Percentiles rank a stretch among this genome's conserved stretches.
phyloP scores from a whole-genome alignment of 2,888 invertebrate species.

The Leptogaster cylindrica region DNA sequence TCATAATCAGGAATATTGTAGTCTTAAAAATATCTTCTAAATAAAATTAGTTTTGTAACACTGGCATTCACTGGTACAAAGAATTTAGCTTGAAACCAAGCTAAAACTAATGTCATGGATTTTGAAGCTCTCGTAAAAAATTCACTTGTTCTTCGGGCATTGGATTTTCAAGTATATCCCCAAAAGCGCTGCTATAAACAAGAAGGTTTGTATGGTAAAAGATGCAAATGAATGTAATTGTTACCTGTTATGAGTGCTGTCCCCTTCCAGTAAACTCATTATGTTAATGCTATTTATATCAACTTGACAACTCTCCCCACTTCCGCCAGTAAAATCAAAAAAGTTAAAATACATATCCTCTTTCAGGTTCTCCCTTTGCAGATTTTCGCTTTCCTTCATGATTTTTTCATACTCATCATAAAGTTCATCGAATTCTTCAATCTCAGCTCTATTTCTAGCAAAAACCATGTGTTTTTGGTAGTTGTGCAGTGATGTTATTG shows the following conservation, averaged over 20 bases:
- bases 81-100: too few species aligned
- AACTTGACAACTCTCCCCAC: slow-evolving; percentile 3
- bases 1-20: too few species aligned
- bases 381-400: slow-evolving; percentile 60
- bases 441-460: slow-evolving; percentile 56
- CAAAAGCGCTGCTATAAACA: slow-evolving; percentile 1
- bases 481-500: slow-evolving; percentile 58
- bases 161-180: slow-evolving; percentile 40
- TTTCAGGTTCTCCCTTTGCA: slow-evolving; percentile 57
- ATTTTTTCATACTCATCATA: slow-evolving; percentile 59
- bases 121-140: slow-evolving; percentile 7
- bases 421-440: slow-evolving; percentile 57
- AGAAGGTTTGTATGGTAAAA: neutral
- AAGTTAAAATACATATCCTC: slow-evolving; percentile 59
- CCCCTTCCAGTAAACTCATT: slow-evolving; percentile 27
- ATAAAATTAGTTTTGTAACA: too few species aligned
- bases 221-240: neutral
- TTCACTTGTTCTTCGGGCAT: slow-evolving; percentile 29
- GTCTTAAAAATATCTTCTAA: too few species aligned
- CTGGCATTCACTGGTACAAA: too few species aligned
- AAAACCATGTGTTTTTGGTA: slow-evolving; percentile 60
- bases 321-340: slow-evolving; percentile 53
- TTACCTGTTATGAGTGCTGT: slow-evolving; percentile 5
- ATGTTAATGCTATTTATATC: slow-evolving; percentile 5
- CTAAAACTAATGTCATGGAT: too few species aligned